A percentile compares a stretch with the other conserved stretches of the same genome.
These are phyloP conservation scores for Macropus fuliginosus DNA, from an alignment of 2,797 vertebrate species.

Conservation along the genomic window DNA sequence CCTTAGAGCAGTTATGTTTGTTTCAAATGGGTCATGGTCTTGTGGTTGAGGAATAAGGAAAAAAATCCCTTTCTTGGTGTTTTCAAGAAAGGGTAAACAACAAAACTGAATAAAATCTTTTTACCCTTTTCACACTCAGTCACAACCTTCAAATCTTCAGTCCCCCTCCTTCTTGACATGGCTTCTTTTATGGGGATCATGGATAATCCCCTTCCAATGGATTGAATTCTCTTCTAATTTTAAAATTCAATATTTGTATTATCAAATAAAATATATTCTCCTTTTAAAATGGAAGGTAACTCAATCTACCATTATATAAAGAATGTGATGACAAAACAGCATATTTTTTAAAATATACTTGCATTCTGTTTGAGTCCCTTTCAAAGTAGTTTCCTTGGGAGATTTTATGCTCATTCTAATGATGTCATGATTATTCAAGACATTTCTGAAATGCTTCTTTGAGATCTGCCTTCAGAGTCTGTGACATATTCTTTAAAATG, in stretches of 20 bases:
- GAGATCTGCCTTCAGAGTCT: neutral
- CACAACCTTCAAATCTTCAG: neutral
- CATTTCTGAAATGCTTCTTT: neutral
- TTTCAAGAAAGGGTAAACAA: neutral
- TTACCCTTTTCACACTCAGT: neutral
- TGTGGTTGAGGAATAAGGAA: neutral
- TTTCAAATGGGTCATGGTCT: conserved; percentile 52
- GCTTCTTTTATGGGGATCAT: neutral
- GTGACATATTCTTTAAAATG: neutral
- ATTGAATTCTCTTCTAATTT: neutral
- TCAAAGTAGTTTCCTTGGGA: neutral
- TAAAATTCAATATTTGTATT: neutral
- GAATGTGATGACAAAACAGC: neutral
- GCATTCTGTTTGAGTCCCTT: neutral
- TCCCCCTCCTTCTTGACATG: neutral
- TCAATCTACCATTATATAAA: neutral
- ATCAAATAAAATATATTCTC: neutral
- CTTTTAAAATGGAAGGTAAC: neutral
- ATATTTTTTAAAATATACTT: neutral
- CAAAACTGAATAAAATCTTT: neutral
- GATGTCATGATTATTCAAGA: neutral
- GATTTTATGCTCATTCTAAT: neutral
- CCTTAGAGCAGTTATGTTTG: conserved; percentile 73
- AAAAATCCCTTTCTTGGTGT: neutral
- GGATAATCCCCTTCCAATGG: neutral